Evolutionary conservation across 2,888 invertebrate genomes (phyloP).

Genomic region (Troides oblongomaculatus): DNA sequence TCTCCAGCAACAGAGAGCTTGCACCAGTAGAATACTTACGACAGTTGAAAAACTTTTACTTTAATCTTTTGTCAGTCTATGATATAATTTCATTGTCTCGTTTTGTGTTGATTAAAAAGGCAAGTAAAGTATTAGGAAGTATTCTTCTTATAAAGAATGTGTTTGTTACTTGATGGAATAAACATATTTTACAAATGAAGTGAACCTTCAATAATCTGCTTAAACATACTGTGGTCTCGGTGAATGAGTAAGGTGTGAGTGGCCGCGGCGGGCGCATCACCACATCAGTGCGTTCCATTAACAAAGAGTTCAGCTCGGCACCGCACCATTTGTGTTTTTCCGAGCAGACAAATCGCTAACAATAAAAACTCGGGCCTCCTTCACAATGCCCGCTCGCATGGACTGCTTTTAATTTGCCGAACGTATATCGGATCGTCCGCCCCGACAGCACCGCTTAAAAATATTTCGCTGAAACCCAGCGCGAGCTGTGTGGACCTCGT

Average conservation of each 20-base stretch:
- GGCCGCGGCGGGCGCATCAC: slow-evolving; percentile 45
- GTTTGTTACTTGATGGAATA: no score
- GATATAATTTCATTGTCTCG: no score
- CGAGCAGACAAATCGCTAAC: slow-evolving; percentile 76
- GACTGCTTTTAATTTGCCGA: slow-evolving; percentile 77
- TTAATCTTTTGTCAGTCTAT: no score
- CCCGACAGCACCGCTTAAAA: slow-evolving; percentile 63
- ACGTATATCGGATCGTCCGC: slow-evolving; percentile 63
- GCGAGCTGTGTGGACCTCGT: slow-evolving; percentile 42
- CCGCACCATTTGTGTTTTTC: slow-evolving; percentile 71
- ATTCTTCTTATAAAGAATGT: no score
- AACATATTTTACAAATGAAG: neutral
- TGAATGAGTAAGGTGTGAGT: slow-evolving; percentile 36
- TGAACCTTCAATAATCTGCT: slow-evolving; percentile 6
- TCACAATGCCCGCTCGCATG: slow-evolving; percentile 72
- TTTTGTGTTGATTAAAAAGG: no score
- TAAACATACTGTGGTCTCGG: slow-evolving; percentile 35
- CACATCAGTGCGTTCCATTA: slow-evolving; percentile 64
- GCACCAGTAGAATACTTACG: no score
- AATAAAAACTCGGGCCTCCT: slow-evolving; percentile 66
- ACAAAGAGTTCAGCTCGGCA: slow-evolving; percentile 68
- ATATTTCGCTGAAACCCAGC: slow-evolving; percentile 64
- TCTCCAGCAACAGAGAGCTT: no score
- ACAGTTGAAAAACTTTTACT: no score
- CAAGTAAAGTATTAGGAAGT: no score